These are phyloP conservation scores for Ariopsis seemanni DNA, from an alignment of 2,113 vertebrate species.

Conservation along the genomic window DNA sequence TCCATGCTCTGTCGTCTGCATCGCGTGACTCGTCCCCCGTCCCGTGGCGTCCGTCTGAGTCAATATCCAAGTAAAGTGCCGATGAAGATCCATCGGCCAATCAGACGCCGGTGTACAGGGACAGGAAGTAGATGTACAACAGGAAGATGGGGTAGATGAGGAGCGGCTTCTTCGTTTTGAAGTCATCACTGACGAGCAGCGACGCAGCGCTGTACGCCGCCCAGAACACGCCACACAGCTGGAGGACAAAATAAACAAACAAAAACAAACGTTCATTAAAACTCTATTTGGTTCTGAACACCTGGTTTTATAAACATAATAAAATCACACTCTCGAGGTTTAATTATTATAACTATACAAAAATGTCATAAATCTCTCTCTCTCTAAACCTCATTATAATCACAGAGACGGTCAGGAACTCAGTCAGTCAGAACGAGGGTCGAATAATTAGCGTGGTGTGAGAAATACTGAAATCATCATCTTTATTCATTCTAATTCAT, in stretches of 20 bases:
- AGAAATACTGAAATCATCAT: too few species aligned
- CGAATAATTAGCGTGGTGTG: too few species aligned
- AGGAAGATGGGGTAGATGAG: conserved; percentile 99
- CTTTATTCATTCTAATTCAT: too few species aligned
- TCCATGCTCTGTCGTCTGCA: conserved; percentile 48
- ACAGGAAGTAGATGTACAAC: conserved; percentile 99
- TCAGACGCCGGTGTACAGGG: conserved; percentile 98
- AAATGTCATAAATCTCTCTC: neutral
- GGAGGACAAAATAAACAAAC: conserved; percentile 45
- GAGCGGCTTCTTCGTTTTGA: conserved; percentile 99
- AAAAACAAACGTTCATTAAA: neutral
- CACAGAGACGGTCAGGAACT: too few species aligned
- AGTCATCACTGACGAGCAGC: conserved; percentile 95
- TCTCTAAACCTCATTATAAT: neutral
- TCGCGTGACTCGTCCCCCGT: conserved; percentile 33
- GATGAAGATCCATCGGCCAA: conserved; percentile 50
- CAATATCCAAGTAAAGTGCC: conserved; percentile 64
- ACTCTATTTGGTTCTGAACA: neutral
- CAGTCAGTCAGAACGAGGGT: too few species aligned
- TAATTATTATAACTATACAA: neutral
- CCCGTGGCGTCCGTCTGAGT: conserved; percentile 42
- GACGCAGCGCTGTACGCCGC: conserved; percentile 98
- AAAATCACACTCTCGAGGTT: neutral
- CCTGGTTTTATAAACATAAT: neutral
- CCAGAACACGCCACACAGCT: conserved; percentile 98